Conservation (phyloP, 2,113 vertebrate genomes). For the Gasterosteus aculeatus region DNA sequence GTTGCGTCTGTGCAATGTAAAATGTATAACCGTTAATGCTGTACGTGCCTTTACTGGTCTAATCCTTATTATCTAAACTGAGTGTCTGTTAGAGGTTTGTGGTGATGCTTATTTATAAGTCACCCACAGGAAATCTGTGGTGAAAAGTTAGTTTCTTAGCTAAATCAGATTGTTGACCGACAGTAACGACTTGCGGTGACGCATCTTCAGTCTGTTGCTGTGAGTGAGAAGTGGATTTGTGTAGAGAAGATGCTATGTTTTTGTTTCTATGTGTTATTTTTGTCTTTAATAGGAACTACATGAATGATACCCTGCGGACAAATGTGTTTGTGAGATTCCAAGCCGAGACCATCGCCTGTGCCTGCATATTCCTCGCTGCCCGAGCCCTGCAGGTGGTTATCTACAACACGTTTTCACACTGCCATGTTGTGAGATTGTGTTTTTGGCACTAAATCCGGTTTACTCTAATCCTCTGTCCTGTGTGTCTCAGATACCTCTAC, state of each 20-base stretch:
- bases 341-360: conserved; percentile 97
- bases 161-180: background rate
- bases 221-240: conserved; percentile 32
- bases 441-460: background rate
- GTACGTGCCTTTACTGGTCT: background rate
- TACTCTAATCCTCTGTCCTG: background rate
- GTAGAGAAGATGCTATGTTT: conserved; percentile 78
- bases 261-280: conserved; percentile 63
- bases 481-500: conserved; percentile 87
- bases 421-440: no score
- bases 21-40: background rate
- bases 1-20: background rate
- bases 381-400: conserved; percentile 89
- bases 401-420: background rate
- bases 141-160: background rate
- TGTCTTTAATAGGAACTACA: conserved; percentile 92
- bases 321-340: conserved; percentile 98
- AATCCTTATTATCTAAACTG: background rate
- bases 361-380: conserved; percentile 98
- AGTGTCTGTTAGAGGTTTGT: background rate
- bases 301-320: conserved; percentile 97
- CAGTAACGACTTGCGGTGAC: background rate
- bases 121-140: background rate
- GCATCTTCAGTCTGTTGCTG: background rate
- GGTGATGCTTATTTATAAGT: background rate